These are phyloP conservation scores for Patagioenas fasciata DNA, from an alignment of 2,113 vertebrate genomes.

Conservation along the genomic window DNA sequence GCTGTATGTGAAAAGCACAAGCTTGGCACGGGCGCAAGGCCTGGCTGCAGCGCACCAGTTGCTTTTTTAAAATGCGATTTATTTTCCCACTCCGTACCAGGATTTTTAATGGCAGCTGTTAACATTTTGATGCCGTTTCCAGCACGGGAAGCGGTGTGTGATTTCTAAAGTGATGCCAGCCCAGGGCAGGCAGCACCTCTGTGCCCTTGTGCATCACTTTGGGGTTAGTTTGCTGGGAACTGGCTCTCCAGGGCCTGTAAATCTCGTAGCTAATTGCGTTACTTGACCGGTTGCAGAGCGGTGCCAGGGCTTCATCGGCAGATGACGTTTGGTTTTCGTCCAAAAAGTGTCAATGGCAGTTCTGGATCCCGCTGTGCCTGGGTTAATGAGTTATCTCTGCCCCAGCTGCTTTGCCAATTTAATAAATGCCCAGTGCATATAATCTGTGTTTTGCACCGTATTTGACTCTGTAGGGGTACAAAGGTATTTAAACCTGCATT, in stretches of 20 bases:
- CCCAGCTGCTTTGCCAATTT: not conserved
- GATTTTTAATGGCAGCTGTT: not conserved
- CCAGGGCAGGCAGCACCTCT: not conserved
- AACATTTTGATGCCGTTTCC: not conserved
- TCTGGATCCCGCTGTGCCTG: not conserved
- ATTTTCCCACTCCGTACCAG: not conserved
- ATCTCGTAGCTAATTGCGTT: not conserved
- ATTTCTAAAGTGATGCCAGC: not conserved
- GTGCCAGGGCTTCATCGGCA: not conserved
- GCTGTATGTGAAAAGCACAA: not conserved
- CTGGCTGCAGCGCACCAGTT: not conserved
- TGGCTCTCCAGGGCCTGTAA: not conserved
- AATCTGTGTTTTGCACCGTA: accelerated
- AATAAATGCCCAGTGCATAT: accelerated
- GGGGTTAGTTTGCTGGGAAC: not conserved
- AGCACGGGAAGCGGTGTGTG: accelerated
- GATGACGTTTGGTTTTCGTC: accelerated
- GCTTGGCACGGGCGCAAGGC: not conserved
- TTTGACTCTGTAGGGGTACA: not conserved
- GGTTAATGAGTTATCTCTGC: not conserved
- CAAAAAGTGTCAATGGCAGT: not conserved
- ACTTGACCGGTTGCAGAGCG: accelerated
- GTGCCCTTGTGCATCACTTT: not conserved
- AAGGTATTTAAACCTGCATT: accelerated
- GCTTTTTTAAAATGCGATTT: not conserved